phyloP scores from a whole-genome alignment of 2,113 vertebrate species.

The Osmerus eperlanus region DNA sequence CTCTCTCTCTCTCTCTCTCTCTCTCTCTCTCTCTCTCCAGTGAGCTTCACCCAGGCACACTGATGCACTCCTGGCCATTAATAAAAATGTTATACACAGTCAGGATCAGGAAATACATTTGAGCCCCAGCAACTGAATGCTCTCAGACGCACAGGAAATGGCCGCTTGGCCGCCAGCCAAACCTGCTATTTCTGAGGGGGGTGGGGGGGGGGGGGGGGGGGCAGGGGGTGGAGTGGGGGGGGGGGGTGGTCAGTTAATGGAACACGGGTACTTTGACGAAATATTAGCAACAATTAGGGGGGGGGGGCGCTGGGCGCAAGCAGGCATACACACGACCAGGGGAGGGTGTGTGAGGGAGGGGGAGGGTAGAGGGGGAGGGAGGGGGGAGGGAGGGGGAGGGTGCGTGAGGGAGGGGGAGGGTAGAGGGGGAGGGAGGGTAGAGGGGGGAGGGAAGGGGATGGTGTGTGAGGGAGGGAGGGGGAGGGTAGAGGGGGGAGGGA shows the following conservation, averaged over 20 bases:
- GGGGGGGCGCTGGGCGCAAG: constrained; percentile 3
- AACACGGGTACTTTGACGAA: constrained; percentile 61
- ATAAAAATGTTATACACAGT: constrained; percentile 79
- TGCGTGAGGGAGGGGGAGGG: not conserved
- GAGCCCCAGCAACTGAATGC: constrained; percentile 70
- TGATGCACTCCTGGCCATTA: constrained; percentile 81
- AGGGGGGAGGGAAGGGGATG: too few relatives aligned
- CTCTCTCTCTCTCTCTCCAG: constrained; percentile 28
- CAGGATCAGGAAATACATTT: constrained; percentile 80
- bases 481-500: not conserved
- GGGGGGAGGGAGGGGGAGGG: not conserved
- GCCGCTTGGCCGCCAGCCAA: constrained; percentile 73
- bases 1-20: not conserved
- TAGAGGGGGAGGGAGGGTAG: not conserved
- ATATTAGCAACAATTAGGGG: constrained; percentile 63
- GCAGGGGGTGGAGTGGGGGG: constrained; percentile 68
- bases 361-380: not conserved
- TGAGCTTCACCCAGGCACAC: constrained; percentile 38
- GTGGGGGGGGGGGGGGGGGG: constrained; percentile 31
- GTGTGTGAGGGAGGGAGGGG: too few relatives aligned
- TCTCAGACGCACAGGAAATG: constrained; percentile 81
- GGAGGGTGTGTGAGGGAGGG: not conserved
- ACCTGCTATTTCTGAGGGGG: constrained; percentile 67
- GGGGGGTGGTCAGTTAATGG: constrained; percentile 69
- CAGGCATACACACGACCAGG: not conserved